A percentile compares a stretch with the other conserved stretches of the same genome.
Evolutionary conservation across 2,113 vertebrate genomes (phyloP).

Genomic region (Fulmarus glacialis): DNA sequence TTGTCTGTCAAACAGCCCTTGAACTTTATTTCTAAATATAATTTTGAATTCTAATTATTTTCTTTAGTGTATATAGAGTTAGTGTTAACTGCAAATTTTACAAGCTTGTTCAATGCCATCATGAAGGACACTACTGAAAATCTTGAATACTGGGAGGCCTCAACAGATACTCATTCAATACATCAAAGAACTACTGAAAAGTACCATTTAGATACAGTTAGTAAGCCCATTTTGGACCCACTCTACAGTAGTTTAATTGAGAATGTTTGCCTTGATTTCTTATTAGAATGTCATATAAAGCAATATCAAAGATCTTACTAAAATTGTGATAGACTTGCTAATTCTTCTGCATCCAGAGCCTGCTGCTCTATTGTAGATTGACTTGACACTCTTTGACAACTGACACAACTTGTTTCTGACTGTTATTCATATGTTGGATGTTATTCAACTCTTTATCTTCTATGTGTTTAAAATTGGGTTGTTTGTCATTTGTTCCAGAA

Average conservation of each 20-base stretch:
- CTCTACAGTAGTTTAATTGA: not conserved
- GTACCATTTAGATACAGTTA: not conserved
- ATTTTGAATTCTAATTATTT: not conserved
- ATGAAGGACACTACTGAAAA: not conserved
- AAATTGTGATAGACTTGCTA: not conserved
- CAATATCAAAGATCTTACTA: not conserved
- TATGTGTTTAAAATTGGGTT: not conserved
- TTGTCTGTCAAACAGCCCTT: not conserved
- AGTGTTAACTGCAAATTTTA: not conserved
- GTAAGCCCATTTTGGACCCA: not conserved
- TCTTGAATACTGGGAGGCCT: not conserved
- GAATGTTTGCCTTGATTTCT: not conserved
- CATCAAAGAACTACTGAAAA: not conserved
- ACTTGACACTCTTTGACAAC: not conserved
- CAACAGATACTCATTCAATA: not conserved
- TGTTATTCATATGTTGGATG: not conserved
- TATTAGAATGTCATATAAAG: not conserved
- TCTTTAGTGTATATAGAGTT: not conserved
- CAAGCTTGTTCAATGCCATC: not conserved
- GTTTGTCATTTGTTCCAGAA: not conserved
- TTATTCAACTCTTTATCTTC: not conserved
- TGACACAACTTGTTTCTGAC: not conserved
- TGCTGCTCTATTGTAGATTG: not conserved
- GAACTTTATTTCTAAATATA: not conserved
- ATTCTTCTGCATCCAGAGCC: not conserved